Evolutionary conservation across 2,888 invertebrate genomes (phyloP), one percentile per base, ranked within the genome.

Genomic region (Hetaerina titia): DNA sequence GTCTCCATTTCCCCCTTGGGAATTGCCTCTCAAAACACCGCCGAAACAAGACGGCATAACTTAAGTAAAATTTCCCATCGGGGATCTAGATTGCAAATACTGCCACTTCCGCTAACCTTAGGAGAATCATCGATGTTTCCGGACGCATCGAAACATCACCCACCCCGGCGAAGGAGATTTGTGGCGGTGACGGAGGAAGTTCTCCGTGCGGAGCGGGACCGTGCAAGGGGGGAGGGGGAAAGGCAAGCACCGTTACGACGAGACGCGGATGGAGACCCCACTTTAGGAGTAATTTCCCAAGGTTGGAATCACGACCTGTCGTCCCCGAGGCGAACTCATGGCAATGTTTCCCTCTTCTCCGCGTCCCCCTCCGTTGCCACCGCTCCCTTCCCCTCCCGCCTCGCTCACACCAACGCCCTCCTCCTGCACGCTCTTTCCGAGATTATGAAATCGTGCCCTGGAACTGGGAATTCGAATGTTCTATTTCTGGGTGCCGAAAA

Each of bases 401-500:
- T 81, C 31, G 11, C 31, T 31, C 60, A 60, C 60, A 9, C 25
- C 31, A 31, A 81, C 81, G 31, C 25, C 25, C 81, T 25, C 81
- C 81, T 81, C 81, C 45, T 45, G 81, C 81, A 31, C 31, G 81
- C 81, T 81, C 81, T 81, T 81, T 81, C 81, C 81, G 81, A 81
- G 81, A 81, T 81, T 81, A 81, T 81, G 81, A 81, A 81, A 81
- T 81, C 81, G 81, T 31, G 81, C 81, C 25, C 81, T 81, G 25
- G 81, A 69, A 69, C 69, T 69, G 69, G 69, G 69, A 31, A 81
- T 81, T 81, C 31, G 81, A 81, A 81, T 81, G 81, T 31, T 81
- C 81, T 81, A 81, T 81, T 81, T 81, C 81, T 81, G 81, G 81
- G 81, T 9, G 81, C 81, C 81, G 22, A 81, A 81, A 81, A 81